phyloP scores from a whole-genome alignment of 2,113 vertebrate genomes.

The Motacilla alba region DNA sequence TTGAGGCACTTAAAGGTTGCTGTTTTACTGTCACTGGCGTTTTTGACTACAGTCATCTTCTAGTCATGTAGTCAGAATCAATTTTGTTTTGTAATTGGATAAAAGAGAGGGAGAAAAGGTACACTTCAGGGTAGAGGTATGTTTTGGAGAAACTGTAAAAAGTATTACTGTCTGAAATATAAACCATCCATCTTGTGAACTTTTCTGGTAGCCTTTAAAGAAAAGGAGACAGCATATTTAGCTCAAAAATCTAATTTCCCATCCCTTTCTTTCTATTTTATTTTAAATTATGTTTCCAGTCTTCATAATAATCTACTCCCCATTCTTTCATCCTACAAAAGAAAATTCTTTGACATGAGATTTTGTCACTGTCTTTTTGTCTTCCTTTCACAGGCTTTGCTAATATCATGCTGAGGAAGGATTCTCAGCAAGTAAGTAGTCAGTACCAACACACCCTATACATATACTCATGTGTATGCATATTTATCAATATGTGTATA shows the following conservation, averaged over 20 bases:
- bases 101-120: neutral
- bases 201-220: neutral
- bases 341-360: neutral
- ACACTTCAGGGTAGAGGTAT: accelerated
- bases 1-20: neutral
- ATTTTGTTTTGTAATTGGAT: neutral
- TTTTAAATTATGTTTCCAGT: neutral
- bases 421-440: neutral
- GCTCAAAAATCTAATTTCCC: neutral
- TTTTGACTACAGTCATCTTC: neutral
- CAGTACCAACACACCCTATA: neutral
- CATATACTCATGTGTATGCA: neutral
- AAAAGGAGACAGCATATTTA: neutral
- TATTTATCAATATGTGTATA: accelerated
- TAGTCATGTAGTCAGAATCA: neutral
- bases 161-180: neutral
- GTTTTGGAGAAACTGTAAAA: neutral
- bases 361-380: neutral
- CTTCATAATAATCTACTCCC: neutral
- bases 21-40: neutral
- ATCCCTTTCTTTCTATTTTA: neutral
- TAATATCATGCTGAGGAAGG: neutral
- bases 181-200: neutral
- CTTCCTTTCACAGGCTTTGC: neutral
- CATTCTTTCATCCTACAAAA: neutral